These are phyloP conservation scores for Diorhabda elongata DNA, from an alignment of 1,140 invertebrate genomes.

Conservation along the genomic window DNA sequence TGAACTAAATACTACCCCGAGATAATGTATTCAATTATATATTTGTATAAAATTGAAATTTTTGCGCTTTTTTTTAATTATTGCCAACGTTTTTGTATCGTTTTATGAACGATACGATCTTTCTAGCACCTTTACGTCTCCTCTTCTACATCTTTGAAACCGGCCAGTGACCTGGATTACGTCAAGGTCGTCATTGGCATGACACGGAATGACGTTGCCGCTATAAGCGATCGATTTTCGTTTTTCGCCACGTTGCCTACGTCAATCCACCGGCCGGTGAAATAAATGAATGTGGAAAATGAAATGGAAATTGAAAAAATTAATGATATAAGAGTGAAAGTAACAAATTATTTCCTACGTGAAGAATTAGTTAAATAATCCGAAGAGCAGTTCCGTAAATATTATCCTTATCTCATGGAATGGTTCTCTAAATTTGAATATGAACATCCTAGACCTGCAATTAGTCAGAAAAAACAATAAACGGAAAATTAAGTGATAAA, in stretches of 20 bases:
- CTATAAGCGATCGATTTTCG: background rate
- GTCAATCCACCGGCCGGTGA: background rate
- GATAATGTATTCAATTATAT: too few species aligned
- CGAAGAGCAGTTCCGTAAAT: background rate
- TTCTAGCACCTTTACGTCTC: background rate
- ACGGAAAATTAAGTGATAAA: too few species aligned
- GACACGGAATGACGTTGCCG: background rate
- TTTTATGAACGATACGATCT: too few species aligned
- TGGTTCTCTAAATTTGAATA: background rate
- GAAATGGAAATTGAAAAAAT: background rate
- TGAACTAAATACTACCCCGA: too few species aligned
- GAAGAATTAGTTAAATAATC: background rate
- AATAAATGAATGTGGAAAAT: background rate
- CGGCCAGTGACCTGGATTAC: conserved; percentile 1
- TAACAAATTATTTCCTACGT: too few species aligned
- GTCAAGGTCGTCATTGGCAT: background rate
- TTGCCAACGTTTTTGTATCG: too few species aligned
- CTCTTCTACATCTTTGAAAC: background rate
- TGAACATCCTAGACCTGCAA: background rate
- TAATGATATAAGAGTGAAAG: too few species aligned
- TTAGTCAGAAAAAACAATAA: too few species aligned
- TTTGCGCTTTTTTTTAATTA: too few species aligned
- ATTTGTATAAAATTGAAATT: too few species aligned
- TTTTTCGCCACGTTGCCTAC: background rate
- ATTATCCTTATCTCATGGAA: background rate